Conservation (phyloP, 2,113 vertebrate genomes). For the Cettia cetti region DNA sequence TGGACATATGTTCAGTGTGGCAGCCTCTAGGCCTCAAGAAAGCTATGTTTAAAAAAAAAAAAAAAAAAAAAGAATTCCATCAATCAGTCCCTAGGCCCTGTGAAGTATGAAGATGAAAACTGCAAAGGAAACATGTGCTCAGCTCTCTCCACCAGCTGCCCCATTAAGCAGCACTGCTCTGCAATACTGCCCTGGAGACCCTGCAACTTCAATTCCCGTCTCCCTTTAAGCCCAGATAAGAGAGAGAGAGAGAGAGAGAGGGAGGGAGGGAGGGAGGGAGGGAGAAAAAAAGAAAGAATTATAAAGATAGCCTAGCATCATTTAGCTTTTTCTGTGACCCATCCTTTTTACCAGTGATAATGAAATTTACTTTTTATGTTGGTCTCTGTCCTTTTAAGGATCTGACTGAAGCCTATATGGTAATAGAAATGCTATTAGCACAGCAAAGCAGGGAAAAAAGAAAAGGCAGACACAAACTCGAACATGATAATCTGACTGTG, state of each 20-base stretch:
- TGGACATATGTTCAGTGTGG: conserved; percentile 72
- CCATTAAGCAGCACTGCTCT: not conserved
- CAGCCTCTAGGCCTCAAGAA: conserved; percentile 61
- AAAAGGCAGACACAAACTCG: not conserved
- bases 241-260: not conserved
- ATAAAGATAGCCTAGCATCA: not conserved
- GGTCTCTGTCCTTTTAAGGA: not conserved
- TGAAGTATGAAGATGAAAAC: conserved; percentile 67
- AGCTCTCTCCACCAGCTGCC: conserved; percentile 57
- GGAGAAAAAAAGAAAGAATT: not conserved
- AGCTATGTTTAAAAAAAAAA: conserved; percentile 25
- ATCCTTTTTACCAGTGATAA: not conserved
- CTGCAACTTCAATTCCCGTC: conserved; percentile 33
- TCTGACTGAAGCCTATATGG: not conserved
- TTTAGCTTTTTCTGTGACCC: not conserved
- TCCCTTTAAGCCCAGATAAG: not conserved
- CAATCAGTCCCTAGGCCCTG: conserved; percentile 63
- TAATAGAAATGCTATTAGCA: conserved; percentile 25
- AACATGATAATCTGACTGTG: conserved; percentile 38
- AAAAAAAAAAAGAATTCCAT: conserved; percentile 66
- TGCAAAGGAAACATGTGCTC: conserved; percentile 56
- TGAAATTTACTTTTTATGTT: conserved; percentile 1
- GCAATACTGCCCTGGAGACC: conserved; percentile 30
- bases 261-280: not conserved
- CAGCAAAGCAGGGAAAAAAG: not conserved